These are phyloP conservation scores for Thelaira solivaga DNA, from an alignment of 2,888 invertebrate species.

Conservation along the genomic window DNA sequence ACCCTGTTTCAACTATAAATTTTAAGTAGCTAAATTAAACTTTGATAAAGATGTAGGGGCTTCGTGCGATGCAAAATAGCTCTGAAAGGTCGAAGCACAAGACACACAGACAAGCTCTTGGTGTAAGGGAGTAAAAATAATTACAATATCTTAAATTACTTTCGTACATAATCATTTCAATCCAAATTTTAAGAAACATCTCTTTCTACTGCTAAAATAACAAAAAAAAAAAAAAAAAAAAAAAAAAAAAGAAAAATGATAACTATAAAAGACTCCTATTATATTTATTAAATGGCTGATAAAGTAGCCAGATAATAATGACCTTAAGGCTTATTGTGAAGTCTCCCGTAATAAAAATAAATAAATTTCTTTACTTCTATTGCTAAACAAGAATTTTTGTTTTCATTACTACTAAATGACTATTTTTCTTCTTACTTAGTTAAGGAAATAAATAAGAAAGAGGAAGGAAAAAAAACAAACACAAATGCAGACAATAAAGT, in stretches of 20 bases:
- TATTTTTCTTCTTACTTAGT: slow-evolving; percentile 46
- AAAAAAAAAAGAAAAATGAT: not conserved
- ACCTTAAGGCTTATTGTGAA: slow-evolving; percentile 52
- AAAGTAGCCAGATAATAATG: slow-evolving; percentile 49
- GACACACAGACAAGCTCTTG: too few species aligned
- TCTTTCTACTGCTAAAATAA: too few species aligned
- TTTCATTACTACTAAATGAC: slow-evolving; percentile 40
- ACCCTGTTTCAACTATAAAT: too few species aligned
- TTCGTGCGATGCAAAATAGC: too few species aligned
- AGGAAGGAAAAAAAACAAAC: not conserved
- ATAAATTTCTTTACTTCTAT: slow-evolving; percentile 26
- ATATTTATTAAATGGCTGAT: slow-evolving; percentile 43
- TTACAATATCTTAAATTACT: too few species aligned
- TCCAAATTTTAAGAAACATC: not conserved
- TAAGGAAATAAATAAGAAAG: slow-evolving; percentile 9
- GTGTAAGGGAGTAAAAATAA: too few species aligned
- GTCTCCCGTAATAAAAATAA: slow-evolving; percentile 44
- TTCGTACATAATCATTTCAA: not conserved
- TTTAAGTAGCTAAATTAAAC: too few species aligned
- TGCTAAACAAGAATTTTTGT: slow-evolving; percentile 25
- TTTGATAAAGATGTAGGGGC: too few species aligned
- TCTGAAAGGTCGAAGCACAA: too few species aligned
- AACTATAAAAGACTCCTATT: slow-evolving; percentile 28
- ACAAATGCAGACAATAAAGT: slow-evolving; percentile 25
- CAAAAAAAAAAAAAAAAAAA: not conserved